A percentile compares a stretch with the other conserved stretches of the same genome.
phyloP scores from a whole-genome alignment of 2,797 vertebrate genomes.

The Phoebastria nigripes region DNA sequence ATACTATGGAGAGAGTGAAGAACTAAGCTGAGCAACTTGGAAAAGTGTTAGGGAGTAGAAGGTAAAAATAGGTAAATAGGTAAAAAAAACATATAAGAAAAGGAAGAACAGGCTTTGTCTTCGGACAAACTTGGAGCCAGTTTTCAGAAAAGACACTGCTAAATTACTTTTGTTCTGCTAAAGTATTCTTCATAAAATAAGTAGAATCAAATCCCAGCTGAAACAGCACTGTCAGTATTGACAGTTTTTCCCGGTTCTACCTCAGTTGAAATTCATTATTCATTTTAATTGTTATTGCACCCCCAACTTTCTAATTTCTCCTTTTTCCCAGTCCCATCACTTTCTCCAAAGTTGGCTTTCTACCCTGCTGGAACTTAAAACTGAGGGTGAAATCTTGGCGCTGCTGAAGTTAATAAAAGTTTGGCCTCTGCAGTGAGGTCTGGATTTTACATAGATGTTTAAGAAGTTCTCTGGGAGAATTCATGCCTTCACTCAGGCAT shows the following conservation, averaged over 20 bases:
- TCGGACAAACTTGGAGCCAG: not conserved
- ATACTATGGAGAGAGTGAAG: not conserved
- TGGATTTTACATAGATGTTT: slow-evolving; percentile 29
- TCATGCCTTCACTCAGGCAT: not conserved
- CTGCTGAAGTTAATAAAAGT: slow-evolving; percentile 10
- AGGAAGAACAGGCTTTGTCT: not conserved
- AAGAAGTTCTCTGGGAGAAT: slow-evolving; percentile 12
- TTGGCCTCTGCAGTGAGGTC: not conserved
- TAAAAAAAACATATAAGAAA: not conserved
- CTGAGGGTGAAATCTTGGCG: not conserved
- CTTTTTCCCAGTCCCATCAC: not conserved
- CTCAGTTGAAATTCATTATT: not conserved
- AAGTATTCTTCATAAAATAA: not conserved
- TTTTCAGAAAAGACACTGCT: not conserved
- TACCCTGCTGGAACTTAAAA: not conserved
- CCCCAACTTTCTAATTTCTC: not conserved
- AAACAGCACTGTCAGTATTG: not conserved
- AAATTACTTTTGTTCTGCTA: not conserved
- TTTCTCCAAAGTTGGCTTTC: slow-evolving; percentile 1
- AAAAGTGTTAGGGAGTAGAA: not conserved
- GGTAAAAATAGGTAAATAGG: not conserved
- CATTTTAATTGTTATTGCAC: not conserved
- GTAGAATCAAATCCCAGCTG: not conserved
- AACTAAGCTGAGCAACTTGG: slow-evolving; percentile 15
- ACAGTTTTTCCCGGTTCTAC: not conserved